Base-by-base conservation (phyloP, 2,797 vertebrate species). In the Nannoperca australis region DNA sequence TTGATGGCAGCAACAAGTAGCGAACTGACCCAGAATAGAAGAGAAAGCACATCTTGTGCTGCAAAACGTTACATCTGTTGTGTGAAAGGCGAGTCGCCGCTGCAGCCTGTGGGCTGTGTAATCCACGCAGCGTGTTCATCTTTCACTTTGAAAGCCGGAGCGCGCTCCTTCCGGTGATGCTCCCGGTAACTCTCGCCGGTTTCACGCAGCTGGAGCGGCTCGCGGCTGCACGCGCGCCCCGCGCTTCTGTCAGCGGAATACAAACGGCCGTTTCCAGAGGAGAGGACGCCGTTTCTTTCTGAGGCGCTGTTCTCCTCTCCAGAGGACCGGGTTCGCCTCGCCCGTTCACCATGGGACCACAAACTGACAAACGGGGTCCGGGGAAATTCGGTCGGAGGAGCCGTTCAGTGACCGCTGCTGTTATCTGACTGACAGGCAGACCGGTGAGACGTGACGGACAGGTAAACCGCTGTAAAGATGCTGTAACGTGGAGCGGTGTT, bases 371-470 rank as follows among this genome's bases (percentile, higher is more conserved):
- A n/a, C 73, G 10, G 45, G 71, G 1, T 76, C 78, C 68, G 76
- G 38, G 38, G 64, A 0, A 32, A 38, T 24, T 51, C 42, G 72
- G 60, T 53, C 1, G 81, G 72, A 61, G 81, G 71, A 69, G 81
- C 49, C 78, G 85, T 53, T 79, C 83, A 85, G 81, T 89, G 90
- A 89, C 89, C 80, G 87, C 76, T 38, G 86, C 65, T 76, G 84
- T 22, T 69, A 0, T 70, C 54, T 82, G 88, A 81, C 85, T 73
- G 88, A 86, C 88, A 65, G 88, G 83, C 86, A 36, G 87, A 82
- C 80, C 79, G 81, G 85, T 79, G 88, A 76, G 36, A 91, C 91
- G 92, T 90, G 91, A 92, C 91, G 85, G 89, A 91, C 93, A 91
- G 93, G 92, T 92, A 54, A 82, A 69, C 76, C 65, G 53, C 78